phyloP scores from a whole-genome alignment of 1,140 invertebrate genomes.

The Portunus trituberculatus region DNA sequence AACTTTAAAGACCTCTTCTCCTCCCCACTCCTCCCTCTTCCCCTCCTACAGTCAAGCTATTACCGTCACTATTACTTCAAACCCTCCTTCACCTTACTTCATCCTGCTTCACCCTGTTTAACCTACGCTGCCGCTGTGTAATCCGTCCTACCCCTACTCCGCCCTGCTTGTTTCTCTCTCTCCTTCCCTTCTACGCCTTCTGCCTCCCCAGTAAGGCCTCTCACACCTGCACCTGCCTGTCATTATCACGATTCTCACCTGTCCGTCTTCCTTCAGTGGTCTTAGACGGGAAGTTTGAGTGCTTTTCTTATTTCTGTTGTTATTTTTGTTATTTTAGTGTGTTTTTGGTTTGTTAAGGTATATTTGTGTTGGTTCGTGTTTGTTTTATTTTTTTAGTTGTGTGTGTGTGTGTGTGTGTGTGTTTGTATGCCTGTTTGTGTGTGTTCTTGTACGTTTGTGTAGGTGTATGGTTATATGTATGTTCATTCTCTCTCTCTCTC shows the following conservation, averaged over 20 bases:
- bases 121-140: neutral
- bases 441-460: no score
- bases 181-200: neutral
- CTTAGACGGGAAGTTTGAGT: no score
- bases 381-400: no score
- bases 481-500: no score
- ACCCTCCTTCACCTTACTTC: neutral
- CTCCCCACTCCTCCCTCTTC: neutral
- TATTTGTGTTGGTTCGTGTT: no score
- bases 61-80: neutral
- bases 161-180: neutral
- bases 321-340: no score
- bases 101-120: neutral
- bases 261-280: neutral
- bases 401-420: no score
- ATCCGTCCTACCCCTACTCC: neutral
- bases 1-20: neutral
- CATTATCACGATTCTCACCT: neutral
- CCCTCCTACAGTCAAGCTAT: neutral
- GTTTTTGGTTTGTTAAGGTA: no score
- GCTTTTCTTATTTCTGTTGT: no score
- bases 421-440: no score
- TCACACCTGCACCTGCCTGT: neutral
- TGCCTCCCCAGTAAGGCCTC: neutral
- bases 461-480: no score